These are phyloP conservation scores for Synergus laeviventris DNA, from an alignment of 2,888 invertebrate species.

Conservation along the genomic window DNA sequence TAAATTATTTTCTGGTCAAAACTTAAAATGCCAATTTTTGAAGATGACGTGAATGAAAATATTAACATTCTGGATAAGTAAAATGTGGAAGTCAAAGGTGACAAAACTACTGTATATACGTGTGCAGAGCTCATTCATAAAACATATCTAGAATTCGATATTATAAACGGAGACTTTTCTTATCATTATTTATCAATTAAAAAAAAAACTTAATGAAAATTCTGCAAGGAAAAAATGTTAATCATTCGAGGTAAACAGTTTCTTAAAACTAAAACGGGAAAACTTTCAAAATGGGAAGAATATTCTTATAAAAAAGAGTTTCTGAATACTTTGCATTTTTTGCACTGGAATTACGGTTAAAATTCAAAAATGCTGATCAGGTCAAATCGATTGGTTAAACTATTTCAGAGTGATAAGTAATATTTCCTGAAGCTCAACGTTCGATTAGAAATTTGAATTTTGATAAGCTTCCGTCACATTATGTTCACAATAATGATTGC, in stretches of 20 bases:
- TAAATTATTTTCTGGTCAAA: neutral
- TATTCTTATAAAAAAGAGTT: neutral
- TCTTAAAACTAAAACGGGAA: too few relatives aligned
- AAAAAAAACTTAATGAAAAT: neutral
- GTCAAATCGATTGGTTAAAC: neutral
- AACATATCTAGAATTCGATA: conserved; percentile 19
- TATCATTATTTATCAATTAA: neutral
- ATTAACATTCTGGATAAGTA: conserved; percentile 22
- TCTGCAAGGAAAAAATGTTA: neutral
- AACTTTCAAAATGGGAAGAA: too few relatives aligned
- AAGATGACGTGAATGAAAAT: conserved; percentile 12
- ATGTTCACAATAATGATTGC: conserved; percentile 10
- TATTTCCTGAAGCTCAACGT: neutral
- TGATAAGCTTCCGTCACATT: neutral
- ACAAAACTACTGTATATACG: conserved; percentile 14
- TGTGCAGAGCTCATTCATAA: conserved; percentile 35
- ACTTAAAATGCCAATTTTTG: neutral
- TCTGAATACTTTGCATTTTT: neutral
- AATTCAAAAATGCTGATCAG: neutral
- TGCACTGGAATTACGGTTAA: neutral
- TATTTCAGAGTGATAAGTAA: neutral
- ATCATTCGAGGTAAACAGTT: neutral
- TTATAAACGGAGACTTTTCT: neutral
- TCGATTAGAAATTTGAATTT: neutral
- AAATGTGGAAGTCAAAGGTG: conserved; percentile 35